phyloP scores from a whole-genome alignment of 2,888 invertebrate species.

The Tromatobia lineatoria region DNA sequence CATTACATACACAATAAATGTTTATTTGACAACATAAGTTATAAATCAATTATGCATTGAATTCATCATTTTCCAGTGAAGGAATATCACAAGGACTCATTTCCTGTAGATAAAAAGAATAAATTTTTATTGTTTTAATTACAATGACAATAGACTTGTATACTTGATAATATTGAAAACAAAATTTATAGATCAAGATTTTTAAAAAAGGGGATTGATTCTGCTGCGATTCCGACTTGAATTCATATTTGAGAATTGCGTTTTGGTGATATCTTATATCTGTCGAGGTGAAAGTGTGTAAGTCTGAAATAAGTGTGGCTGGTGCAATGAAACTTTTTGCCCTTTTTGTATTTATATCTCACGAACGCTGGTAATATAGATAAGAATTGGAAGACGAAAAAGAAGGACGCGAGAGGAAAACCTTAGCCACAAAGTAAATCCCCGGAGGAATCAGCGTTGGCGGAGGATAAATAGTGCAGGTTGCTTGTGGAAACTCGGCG shows the following conservation, averaged over 20 bases:
- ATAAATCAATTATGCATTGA: too few species aligned
- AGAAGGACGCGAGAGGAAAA: constrained; percentile 32
- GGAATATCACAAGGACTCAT: too few species aligned
- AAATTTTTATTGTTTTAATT: too few species aligned
- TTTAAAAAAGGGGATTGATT: too few species aligned
- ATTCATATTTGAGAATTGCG: too few species aligned
- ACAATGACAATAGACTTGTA: too few species aligned
- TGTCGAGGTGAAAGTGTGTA: background rate
- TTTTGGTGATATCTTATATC: background rate
- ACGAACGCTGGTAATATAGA: constrained; percentile 16
- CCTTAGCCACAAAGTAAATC: constrained; percentile 61
- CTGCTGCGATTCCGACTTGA: too few species aligned
- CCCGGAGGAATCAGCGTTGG: constrained; percentile 62
- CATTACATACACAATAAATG: background rate
- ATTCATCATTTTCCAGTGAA: too few species aligned
- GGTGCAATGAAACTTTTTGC: background rate
- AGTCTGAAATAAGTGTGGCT: background rate
- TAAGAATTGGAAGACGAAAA: constrained; percentile 41
- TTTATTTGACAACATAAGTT: background rate
- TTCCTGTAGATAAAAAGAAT: too few species aligned
- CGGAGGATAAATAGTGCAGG: constrained; percentile 48
- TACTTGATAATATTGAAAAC: too few species aligned
- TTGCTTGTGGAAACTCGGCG: constrained; percentile 11
- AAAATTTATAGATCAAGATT: too few species aligned
- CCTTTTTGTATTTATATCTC: constrained; percentile 15